phyloP scores from a whole-genome alignment of 2,797 vertebrate species.

The Neopelma chrysocephalum region DNA sequence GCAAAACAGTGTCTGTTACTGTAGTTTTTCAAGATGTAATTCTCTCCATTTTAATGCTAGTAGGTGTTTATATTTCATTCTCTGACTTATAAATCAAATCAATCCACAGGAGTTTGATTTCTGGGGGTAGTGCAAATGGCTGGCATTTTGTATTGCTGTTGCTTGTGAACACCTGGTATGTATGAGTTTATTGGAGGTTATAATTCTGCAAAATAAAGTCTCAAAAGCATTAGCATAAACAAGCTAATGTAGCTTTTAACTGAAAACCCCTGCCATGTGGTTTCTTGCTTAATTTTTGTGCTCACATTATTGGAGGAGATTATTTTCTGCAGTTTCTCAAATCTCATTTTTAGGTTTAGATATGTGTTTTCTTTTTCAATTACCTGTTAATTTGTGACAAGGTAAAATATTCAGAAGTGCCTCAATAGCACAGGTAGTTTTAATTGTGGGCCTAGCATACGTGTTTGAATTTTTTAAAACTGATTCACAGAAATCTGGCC shows the following conservation, averaged over 20 bases:
- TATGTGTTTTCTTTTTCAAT: background rate
- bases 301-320: background rate
- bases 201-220: background rate
- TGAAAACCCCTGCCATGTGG: background rate
- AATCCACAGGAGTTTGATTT: background rate
- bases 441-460: background rate
- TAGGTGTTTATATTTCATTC: conserved; percentile 12
- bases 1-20: conserved; percentile 30
- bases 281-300: background rate
- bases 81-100: background rate
- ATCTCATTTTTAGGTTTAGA: background rate
- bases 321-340: background rate
- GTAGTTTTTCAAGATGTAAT: conserved; percentile 27
- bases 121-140: background rate
- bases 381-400: background rate
- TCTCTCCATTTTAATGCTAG: conserved; percentile 27
- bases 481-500: background rate
- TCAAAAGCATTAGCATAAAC: background rate
- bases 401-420: background rate
- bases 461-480: background rate
- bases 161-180: background rate
- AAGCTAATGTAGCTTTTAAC: background rate
- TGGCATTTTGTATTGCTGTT: background rate
- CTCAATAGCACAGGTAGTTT: background rate
- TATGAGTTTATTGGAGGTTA: background rate